A percentile compares a stretch with the other conserved stretches of the same genome.
Conservation (phyloP, 2,113 vertebrate genomes). For the Xiphorhynchus elegans region DNA sequence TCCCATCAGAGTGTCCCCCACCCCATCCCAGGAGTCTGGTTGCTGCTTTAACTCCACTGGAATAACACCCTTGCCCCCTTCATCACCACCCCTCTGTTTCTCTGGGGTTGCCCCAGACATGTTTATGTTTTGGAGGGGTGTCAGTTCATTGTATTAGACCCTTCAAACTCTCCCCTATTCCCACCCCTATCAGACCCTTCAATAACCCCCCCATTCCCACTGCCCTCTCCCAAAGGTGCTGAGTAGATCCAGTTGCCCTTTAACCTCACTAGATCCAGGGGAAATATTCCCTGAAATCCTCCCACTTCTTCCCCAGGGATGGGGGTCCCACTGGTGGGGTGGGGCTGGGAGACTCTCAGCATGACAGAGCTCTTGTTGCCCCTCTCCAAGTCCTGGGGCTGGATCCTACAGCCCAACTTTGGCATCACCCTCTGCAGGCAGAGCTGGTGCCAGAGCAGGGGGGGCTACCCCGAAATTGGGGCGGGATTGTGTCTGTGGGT, state of each 20-base stretch:
- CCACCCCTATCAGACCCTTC: not conserved
- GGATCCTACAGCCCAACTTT: not conserved
- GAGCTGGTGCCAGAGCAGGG: not conserved
- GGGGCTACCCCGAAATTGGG: rapidly evolving
- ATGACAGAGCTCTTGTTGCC: not conserved
- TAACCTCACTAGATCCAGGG: not conserved
- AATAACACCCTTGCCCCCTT: rapidly evolving
- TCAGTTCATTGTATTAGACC: not conserved
- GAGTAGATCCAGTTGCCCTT: not conserved
- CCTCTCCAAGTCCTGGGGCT: rapidly evolving
- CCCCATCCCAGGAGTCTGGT: not conserved
- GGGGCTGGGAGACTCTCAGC: not conserved
- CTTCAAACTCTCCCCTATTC: not conserved
- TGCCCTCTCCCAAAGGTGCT: rapidly evolving
- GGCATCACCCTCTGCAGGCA: not conserved
- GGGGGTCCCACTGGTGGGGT: rapidly evolving
- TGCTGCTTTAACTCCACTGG: not conserved
- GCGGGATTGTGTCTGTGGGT: rapidly evolving
- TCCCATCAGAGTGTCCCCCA: not conserved
- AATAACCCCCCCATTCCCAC: too few relatives aligned
- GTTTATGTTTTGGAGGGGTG: not conserved
- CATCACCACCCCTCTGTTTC: rapidly evolving
- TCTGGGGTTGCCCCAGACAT: too few relatives aligned
- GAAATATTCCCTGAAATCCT: not conserved
- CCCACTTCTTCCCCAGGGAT: not conserved